Conservation (phyloP, 1,140 invertebrate species). For the Drosophila nigrodunni region DNA sequence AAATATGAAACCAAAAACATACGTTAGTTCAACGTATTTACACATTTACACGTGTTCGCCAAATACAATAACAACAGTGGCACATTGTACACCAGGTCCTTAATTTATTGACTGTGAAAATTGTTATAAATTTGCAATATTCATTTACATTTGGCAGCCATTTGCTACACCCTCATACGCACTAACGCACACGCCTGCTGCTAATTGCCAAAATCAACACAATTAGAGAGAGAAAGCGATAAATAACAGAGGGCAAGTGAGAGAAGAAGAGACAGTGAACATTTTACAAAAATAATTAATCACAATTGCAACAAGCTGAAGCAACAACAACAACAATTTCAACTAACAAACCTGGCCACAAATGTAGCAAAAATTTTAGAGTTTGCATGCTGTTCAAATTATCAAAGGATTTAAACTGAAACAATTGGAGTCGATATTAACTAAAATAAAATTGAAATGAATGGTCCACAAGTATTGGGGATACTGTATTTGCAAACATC, state of each 20-base stretch:
- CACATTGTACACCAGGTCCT: constrained; percentile 17
- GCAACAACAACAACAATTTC: constrained; percentile 19
- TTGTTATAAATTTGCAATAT: constrained; percentile 64
- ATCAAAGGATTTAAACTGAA: neutral
- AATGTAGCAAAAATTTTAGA: constrained; percentile 15
- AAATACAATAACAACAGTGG: constrained; percentile 29
- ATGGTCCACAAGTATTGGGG: too few species aligned
- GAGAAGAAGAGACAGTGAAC: neutral
- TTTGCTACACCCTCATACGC: constrained; percentile 14
- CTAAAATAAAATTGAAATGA: constrained; percentile 2
- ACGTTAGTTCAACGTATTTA: constrained; percentile 54
- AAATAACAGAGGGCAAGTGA: neutral
- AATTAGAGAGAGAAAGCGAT: constrained; percentile 24
- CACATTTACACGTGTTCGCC: constrained; percentile 49
- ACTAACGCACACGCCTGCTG: constrained; percentile 7
- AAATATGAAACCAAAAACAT: constrained; percentile 49
- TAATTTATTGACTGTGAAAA: constrained; percentile 67
- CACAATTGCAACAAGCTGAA: constrained; percentile 36
- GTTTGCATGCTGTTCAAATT: constrained; percentile 44
- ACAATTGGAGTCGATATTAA: neutral
- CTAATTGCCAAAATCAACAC: constrained; percentile 55
- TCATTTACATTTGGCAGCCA: constrained; percentile 34
- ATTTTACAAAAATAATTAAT: constrained; percentile 58
- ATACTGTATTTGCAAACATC: too few species aligned
- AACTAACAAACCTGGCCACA: constrained; percentile 20